Evolutionary conservation across 2,113 vertebrate species (phyloP).

Genomic region (Otolemur garnettii): DNA sequence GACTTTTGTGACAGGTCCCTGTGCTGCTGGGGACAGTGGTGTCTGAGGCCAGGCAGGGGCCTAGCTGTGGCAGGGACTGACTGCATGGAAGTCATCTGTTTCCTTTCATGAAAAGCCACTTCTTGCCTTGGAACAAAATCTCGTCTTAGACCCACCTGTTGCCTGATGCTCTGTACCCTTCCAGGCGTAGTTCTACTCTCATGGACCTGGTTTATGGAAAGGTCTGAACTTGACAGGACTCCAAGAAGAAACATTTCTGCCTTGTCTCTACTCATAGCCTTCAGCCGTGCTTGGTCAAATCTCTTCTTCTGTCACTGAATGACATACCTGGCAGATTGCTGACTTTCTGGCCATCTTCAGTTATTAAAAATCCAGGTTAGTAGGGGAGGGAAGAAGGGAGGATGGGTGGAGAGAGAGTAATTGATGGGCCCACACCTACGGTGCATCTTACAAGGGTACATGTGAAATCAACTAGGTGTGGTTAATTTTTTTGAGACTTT

Average conservation of each 20-base stretch:
- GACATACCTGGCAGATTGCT: not conserved
- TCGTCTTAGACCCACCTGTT: not conserved
- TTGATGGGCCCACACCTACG: too few relatives aligned
- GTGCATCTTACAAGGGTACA: too few relatives aligned
- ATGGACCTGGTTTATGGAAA: not conserved
- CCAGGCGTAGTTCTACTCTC: not conserved
- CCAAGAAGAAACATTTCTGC: not conserved
- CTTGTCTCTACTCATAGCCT: not conserved
- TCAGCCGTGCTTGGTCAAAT: not conserved
- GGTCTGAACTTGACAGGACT: not conserved
- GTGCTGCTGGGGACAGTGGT: not conserved
- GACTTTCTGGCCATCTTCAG: slow-evolving; percentile 1
- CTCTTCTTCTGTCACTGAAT: not conserved
- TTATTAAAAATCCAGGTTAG: slow-evolving; percentile 4
- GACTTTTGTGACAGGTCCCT: not conserved
- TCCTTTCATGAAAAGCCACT: not conserved
- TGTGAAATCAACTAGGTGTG: too few relatives aligned
- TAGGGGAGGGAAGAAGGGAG: too few relatives aligned
- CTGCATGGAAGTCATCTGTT: not conserved
- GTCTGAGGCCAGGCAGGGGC: not conserved
- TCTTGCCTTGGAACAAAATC: not conserved
- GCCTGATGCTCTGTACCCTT: not conserved
- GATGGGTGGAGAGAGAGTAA: too few relatives aligned
- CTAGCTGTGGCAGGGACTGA: not conserved
- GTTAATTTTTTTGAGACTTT: too few relatives aligned